phyloP scores from a whole-genome alignment of 1,140 invertebrate genomes.

The Nixonia krombeini region DNA sequence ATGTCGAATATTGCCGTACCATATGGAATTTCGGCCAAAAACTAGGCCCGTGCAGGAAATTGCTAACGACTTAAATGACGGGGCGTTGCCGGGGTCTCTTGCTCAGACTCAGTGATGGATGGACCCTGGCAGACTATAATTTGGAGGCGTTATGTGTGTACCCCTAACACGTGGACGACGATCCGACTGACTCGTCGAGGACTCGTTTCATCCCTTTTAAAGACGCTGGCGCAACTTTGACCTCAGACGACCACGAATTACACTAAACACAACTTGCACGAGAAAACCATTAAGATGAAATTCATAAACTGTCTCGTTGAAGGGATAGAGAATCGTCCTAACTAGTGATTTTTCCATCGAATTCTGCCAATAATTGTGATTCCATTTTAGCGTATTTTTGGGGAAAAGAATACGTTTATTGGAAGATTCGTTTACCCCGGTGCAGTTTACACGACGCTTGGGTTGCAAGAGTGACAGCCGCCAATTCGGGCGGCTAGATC shows the following conservation, averaged over 20 bases:
- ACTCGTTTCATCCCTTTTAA: conserved; percentile 25
- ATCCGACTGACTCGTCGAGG: conserved; percentile 23
- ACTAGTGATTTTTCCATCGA: too few species aligned
- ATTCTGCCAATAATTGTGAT: too few species aligned
- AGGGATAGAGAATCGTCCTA: too few species aligned
- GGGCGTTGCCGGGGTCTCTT: conserved; percentile 61
- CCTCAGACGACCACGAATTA: conserved; percentile 31
- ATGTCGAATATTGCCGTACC: conserved; percentile 62
- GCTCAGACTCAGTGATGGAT: conserved; percentile 63
- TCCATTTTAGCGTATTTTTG: too few species aligned
- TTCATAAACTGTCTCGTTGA: too few species aligned
- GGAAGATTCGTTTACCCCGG: too few species aligned
- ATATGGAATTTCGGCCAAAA: conserved; percentile 69
- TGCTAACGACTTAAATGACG: conserved; percentile 72
- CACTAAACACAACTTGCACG: conserved; percentile 8
- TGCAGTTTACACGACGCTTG: too few species aligned
- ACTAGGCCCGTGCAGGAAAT: conserved; percentile 71
- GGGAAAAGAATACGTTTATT: too few species aligned
- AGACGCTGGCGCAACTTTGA: conserved; percentile 15
- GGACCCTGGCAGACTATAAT: conserved; percentile 67
- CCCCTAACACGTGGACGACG: conserved; percentile 58
- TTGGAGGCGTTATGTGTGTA: conserved; percentile 70
- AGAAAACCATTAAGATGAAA: conserved; percentile 29
- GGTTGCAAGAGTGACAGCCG: too few species aligned
- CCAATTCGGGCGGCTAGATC: conserved; percentile 19